Conservation (phyloP, 2,888 invertebrate genomes). For the Catonia carolina region DNA sequence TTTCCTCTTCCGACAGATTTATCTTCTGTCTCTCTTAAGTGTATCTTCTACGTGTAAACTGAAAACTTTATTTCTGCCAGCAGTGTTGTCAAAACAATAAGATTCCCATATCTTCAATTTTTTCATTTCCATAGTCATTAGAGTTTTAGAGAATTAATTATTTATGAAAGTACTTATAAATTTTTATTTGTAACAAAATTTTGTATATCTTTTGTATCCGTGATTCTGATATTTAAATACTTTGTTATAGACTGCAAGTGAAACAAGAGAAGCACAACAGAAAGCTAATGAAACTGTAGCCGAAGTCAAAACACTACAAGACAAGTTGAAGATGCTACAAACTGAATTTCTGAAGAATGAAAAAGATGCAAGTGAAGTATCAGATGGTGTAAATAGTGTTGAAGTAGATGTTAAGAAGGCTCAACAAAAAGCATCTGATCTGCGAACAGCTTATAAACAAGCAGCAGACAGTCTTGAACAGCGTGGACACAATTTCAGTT, state of each 20-base stretch:
- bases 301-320: constrained; percentile 65
- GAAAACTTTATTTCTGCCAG: no score
- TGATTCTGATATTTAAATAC: not conserved
- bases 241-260: constrained; percentile 63
- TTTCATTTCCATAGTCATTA: no score
- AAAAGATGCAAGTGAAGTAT: constrained; percentile 72
- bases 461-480: constrained; percentile 64
- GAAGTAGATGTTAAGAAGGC: constrained; percentile 64
- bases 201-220: no score
- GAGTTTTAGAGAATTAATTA: no score
- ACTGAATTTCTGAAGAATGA: constrained; percentile 76
- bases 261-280: constrained; percentile 70
- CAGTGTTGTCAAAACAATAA: no score
- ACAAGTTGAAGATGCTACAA: constrained; percentile 66
- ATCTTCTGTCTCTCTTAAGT: no score
- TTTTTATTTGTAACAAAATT: no score
- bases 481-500: constrained; percentile 66
- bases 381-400: constrained; percentile 66
- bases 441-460: constrained; percentile 62
- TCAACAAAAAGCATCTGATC: constrained; percentile 49
- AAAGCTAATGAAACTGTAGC: constrained; percentile 71
- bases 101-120: no score
- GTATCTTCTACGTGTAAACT: no score
- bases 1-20: no score
- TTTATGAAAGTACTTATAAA: no score